phyloP scores from a whole-genome alignment of 1,140 invertebrate species.

The Telenomus remus region DNA sequence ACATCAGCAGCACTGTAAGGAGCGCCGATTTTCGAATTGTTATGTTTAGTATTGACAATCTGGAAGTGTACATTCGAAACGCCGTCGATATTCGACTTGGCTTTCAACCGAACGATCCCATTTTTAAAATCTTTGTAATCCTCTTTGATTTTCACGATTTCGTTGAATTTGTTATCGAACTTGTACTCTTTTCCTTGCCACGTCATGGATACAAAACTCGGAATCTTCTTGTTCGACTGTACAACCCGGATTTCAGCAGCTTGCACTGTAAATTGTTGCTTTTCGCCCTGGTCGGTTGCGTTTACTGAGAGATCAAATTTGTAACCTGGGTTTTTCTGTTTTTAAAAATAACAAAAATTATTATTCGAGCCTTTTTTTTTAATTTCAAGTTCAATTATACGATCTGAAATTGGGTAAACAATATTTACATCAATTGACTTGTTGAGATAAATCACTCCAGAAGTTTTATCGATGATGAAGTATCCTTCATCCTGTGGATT shows the following conservation, averaged over 20 bases:
- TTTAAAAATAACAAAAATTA: constrained; percentile 12
- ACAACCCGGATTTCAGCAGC: constrained; percentile 88
- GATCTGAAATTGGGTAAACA: not conserved
- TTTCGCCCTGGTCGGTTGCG: constrained; percentile 84
- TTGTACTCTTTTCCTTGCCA: constrained; percentile 43
- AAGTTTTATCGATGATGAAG: constrained; percentile 85
- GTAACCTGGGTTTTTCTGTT: constrained; percentile 81
- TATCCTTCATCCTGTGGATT: constrained; percentile 78
- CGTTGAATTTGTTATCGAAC: too few species aligned
- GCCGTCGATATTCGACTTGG: constrained; percentile 79
- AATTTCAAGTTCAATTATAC: not conserved
- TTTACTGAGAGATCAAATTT: constrained; percentile 84
- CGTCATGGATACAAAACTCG: constrained; percentile 80
- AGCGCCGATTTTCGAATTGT: constrained; percentile 14
- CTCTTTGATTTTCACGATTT: constrained; percentile 82
- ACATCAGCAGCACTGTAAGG: not conserved
- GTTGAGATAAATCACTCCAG: constrained; percentile 86
- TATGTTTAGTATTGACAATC: constrained; percentile 22
- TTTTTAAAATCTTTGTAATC: constrained; percentile 82
- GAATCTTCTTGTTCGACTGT: constrained; percentile 91
- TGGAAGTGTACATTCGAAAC: constrained; percentile 26
- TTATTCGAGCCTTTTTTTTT: not conserved
- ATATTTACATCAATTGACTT: constrained; percentile 82
- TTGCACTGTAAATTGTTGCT: constrained; percentile 79
- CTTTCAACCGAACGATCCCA: constrained; percentile 82